These are phyloP conservation scores for Drosophila paulistorum DNA, from an alignment of 1,140 invertebrate genomes.

Conservation along the genomic window DNA sequence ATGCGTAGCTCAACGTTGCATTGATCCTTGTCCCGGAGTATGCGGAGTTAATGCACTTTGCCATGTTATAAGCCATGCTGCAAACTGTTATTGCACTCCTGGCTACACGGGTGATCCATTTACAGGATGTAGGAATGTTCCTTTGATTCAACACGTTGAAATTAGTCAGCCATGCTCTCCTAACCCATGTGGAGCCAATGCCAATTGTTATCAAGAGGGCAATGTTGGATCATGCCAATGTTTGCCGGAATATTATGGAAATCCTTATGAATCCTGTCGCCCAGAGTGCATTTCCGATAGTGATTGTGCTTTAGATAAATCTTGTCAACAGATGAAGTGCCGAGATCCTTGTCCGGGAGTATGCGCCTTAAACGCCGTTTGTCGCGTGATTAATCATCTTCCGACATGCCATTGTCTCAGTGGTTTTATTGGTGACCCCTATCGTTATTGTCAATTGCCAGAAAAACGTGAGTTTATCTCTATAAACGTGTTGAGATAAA, in stretches of 20 bases:
- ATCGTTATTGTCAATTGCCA: conserved; percentile 81
- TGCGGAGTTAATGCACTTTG: conserved; percentile 82
- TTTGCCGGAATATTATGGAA: conserved; percentile 88
- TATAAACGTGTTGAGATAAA: neutral
- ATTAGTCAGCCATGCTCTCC: conserved; percentile 83
- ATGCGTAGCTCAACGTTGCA: conserved; percentile 86
- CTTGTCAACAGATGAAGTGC: conserved; percentile 91
- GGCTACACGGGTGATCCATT: conserved; percentile 85
- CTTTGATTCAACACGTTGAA: conserved; percentile 83
- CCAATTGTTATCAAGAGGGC: conserved; percentile 88
- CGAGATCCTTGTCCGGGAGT: conserved; percentile 90
- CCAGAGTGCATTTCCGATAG: conserved; percentile 90
- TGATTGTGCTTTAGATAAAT: conserved; percentile 88
- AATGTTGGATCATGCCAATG: conserved; percentile 89
- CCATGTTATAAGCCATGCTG: conserved; percentile 76
- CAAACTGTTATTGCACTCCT: conserved; percentile 83
- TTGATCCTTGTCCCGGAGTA: conserved; percentile 90
- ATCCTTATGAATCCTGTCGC: conserved; percentile 88
- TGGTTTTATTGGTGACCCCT: conserved; percentile 89
- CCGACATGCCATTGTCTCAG: conserved; percentile 88
- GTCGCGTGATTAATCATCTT: conserved; percentile 88
- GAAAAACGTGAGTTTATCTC: conserved; percentile 84
- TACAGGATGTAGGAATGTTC: conserved; percentile 84
- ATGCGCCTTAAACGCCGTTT: conserved; percentile 89
- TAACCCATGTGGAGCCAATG: conserved; percentile 88